Conservation (phyloP, 2,113 vertebrate genomes). For the Conger conger region DNA sequence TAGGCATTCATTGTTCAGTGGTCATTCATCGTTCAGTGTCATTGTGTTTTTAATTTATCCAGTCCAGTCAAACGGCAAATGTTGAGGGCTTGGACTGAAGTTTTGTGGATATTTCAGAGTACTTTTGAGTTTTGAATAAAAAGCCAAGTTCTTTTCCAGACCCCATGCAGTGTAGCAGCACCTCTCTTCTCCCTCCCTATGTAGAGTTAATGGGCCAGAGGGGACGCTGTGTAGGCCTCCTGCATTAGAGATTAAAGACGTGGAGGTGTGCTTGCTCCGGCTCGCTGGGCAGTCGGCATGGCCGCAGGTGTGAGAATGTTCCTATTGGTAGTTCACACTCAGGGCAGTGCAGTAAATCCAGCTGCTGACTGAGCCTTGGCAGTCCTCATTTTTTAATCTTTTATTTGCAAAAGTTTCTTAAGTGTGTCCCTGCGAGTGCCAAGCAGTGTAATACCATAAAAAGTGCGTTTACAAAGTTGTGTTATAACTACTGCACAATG, state of each 20-base stretch:
- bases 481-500: too few relatives aligned
- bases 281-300: not conserved
- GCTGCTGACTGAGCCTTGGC: not conserved
- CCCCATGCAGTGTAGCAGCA: not conserved
- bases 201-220: not conserved
- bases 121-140: not conserved
- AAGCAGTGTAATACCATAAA: not conserved
- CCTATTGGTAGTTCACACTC: not conserved
- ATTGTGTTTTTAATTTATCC: too few relatives aligned
- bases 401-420: not conserved
- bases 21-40: too few relatives aligned
- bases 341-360: not conserved
- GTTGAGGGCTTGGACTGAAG: not conserved
- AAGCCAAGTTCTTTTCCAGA: constrained; percentile 10
- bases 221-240: not conserved
- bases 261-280: not conserved
- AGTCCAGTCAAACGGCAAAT: not conserved
- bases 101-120: not conserved
- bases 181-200: not conserved
- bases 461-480: not conserved
- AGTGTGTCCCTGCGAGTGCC: not conserved
- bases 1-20: too few relatives aligned
- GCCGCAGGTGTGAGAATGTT: not conserved
- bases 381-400: not conserved
- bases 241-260: constrained; percentile 2